Evolutionary conservation across 2,888 invertebrate genomes (phyloP).

Genomic region (Zaprionus obscuricornis): DNA sequence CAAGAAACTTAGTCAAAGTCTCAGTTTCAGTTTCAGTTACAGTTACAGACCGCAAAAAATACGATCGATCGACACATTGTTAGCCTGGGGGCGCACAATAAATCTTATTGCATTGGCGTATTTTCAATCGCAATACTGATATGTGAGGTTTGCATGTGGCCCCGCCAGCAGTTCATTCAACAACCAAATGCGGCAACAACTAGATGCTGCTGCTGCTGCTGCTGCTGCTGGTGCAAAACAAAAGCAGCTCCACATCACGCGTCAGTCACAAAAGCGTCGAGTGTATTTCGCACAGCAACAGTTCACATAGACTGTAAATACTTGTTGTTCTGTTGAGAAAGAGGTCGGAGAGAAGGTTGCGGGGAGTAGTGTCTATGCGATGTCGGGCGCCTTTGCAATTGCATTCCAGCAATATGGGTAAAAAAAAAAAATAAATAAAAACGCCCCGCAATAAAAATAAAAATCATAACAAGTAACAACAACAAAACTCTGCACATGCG

Average conservation of each 20-base stretch:
- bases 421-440: too few relatives aligned
- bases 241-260: conserved; percentile 32
- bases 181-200: conserved; percentile 57
- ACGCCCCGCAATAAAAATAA: conserved; percentile 2
- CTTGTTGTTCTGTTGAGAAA: background rate
- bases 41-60: conserved; percentile 40
- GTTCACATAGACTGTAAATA: conserved; percentile 22
- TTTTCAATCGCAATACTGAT: conserved; percentile 31
- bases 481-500: conserved; percentile 51
- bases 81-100: conserved; percentile 61
- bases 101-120: conserved; percentile 55
- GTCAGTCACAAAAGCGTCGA: conserved; percentile 39
- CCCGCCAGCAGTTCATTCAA: conserved; percentile 40
- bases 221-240: background rate
- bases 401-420: conserved; percentile 11
- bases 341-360: too few relatives aligned
- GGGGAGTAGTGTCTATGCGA: too few relatives aligned
- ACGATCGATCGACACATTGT: too few relatives aligned
- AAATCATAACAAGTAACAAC: too few relatives aligned
- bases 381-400: conserved; percentile 1
- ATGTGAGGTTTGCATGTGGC: conserved; percentile 9
- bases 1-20: too few relatives aligned
- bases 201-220: background rate
- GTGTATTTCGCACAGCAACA: conserved; percentile 32
- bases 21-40: conserved; percentile 22